These are phyloP conservation scores for Pimephales promelas DNA, from an alignment of 2,113 vertebrate genomes.

Conservation along the genomic window DNA sequence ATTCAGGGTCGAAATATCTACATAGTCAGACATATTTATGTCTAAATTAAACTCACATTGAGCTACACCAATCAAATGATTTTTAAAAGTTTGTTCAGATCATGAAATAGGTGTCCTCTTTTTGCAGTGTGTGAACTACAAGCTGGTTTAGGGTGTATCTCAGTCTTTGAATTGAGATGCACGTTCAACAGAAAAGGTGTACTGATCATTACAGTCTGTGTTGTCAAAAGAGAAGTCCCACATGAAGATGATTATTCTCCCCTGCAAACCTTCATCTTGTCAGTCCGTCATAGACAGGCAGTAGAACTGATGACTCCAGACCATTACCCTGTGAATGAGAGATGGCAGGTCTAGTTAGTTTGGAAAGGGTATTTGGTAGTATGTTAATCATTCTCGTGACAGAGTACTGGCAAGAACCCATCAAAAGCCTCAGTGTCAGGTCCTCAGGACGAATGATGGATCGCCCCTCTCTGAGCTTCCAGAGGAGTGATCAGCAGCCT, in stretches of 20 bases:
- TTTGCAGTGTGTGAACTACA: not conserved
- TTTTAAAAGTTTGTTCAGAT: not conserved
- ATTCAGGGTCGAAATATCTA: not conserved
- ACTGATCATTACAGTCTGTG: not conserved
- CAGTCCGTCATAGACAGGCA: not conserved
- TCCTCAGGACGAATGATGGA: conserved; percentile 59
- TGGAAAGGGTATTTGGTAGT: conserved; percentile 42
- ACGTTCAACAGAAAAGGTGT: not conserved
- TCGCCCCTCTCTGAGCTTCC: conserved; percentile 53
- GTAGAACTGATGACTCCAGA: conserved; percentile 9
- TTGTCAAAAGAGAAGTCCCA: not conserved
- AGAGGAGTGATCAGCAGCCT: conserved; percentile 61
- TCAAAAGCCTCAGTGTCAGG: conserved; percentile 53
- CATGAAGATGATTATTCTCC: not conserved
- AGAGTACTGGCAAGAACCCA: conserved; percentile 54
- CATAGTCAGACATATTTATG: not conserved
- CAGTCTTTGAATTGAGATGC: not conserved
- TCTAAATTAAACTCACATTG: not conserved
- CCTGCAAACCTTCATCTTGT: not conserved
- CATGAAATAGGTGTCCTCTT: not conserved
- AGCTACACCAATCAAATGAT: not conserved
- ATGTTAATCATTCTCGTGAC: conserved; percentile 67
- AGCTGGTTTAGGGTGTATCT: not conserved
- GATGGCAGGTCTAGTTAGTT: conserved; percentile 40
- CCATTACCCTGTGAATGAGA: conserved; percentile 47